Conservation (phyloP, 2,888 invertebrate genomes). For the Epinotia demarniana region DNA sequence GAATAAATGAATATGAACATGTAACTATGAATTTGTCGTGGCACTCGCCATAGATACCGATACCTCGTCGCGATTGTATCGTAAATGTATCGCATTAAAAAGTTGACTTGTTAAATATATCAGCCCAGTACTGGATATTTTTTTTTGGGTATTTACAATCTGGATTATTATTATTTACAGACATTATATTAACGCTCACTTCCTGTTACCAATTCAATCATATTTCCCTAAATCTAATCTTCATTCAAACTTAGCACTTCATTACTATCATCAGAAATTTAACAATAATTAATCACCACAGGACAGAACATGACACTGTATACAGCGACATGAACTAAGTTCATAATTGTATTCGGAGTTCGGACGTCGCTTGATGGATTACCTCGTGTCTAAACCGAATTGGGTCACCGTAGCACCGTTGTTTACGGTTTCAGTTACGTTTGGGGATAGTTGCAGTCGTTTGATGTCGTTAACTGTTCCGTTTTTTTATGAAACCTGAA, state of each 20-base stretch:
- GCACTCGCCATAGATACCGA: too few species aligned
- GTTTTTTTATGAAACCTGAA: background rate
- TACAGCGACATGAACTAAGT: slow-evolving; percentile 78
- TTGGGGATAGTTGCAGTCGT: slow-evolving; percentile 4
- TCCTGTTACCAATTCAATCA: background rate
- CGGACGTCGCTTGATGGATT: slow-evolving; percentile 81
- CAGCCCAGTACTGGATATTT: too few species aligned
- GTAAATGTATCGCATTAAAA: too few species aligned
- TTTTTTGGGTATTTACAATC: too few species aligned
- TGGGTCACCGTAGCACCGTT: slow-evolving; percentile 37
- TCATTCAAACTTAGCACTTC: background rate
- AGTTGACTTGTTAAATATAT: too few species aligned
- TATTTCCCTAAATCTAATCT: background rate
- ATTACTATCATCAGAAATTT: slow-evolving; percentile 43
- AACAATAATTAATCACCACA: slow-evolving; percentile 75
- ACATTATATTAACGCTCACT: background rate
- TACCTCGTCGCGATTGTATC: too few species aligned
- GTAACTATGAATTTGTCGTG: too few species aligned
- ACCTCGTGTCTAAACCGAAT: slow-evolving; percentile 51
- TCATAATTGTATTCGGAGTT: slow-evolving; percentile 83
- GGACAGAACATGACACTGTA: slow-evolving; percentile 65
- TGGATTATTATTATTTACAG: background rate
- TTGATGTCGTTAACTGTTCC: background rate
- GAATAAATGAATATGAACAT: too few species aligned
- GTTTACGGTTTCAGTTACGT: slow-evolving; percentile 37